Percentiles rank a stretch among this genome's conserved stretches.
Conservation (phyloP, 2,797 vertebrate genomes). For the Pseudomugil tenellus region DNA sequence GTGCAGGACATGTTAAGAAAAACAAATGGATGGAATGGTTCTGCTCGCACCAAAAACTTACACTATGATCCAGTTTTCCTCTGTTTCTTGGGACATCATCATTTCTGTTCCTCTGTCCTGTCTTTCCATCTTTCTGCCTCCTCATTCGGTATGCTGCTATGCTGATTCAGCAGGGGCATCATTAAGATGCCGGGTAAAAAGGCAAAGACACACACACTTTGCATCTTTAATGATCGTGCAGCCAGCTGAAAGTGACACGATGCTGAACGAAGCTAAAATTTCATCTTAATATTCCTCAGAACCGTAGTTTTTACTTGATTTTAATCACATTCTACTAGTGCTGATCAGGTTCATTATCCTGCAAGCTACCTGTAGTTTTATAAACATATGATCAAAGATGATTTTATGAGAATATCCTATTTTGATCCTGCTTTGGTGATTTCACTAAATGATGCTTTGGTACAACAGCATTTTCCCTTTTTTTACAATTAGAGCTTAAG, state of each 20-base stretch:
- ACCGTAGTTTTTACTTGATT: constrained; percentile 23
- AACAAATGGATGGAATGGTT: constrained; percentile 1
- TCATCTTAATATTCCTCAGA: constrained; percentile 32
- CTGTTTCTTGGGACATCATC: background rate
- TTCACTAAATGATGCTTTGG: background rate
- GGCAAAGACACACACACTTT: constrained; percentile 54
- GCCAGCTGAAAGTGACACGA: constrained; percentile 55
- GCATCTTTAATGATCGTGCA: constrained; percentile 63
- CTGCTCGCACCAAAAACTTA: constrained; percentile 11
- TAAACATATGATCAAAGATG: constrained; percentile 17
- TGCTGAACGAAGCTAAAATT: constrained; percentile 67
- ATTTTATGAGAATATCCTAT: background rate
- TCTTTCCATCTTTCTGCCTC: constrained; percentile 58
- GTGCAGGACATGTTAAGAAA: constrained; percentile 22
- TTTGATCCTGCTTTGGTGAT: background rate
- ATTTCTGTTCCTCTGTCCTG: background rate
- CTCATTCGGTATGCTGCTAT: constrained; percentile 44
- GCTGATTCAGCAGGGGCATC: constrained; percentile 70
- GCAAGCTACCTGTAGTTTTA: constrained; percentile 2
- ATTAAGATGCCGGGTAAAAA: constrained; percentile 71
- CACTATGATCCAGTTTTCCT: background rate
- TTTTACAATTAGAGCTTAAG: too few species aligned
- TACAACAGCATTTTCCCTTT: background rate
- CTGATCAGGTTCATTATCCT: constrained; percentile 25
- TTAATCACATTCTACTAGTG: constrained; percentile 33